Evolutionary conservation across 2,113 vertebrate genomes (phyloP).

Genomic region (Melanerpes formicivorus): DNA sequence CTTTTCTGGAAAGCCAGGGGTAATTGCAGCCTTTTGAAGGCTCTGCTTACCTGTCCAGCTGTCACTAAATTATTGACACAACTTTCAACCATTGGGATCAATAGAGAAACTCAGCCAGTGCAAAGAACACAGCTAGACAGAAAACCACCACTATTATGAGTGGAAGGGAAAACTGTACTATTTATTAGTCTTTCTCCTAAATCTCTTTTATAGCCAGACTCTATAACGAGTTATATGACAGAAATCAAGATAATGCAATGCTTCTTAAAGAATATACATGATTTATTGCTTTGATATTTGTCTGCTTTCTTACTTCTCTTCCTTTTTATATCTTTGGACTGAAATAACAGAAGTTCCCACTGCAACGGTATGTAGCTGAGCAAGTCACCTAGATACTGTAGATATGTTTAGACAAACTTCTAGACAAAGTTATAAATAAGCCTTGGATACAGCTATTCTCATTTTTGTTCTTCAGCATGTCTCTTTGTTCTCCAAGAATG

Average conservation of each 20-base stretch:
- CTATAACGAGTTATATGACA: conserved; percentile 11
- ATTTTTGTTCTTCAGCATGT: conserved; percentile 61
- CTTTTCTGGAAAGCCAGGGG: background rate
- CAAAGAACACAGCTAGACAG: background rate
- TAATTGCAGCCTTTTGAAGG: background rate
- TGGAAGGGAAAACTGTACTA: background rate
- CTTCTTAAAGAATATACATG: background rate
- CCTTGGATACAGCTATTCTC: conserved; percentile 54
- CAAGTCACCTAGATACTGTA: conserved; percentile 61
- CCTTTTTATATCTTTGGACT: background rate
- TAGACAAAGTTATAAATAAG: conserved; percentile 64
- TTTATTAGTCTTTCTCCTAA: background rate
- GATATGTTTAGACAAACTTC: conserved; percentile 66
- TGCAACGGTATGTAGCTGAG: background rate
- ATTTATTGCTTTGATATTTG: conserved; percentile 21
- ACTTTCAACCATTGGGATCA: background rate
- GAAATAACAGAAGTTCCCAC: conserved; percentile 52
- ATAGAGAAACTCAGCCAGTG: background rate
- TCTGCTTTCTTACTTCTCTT: conserved; percentile 1
- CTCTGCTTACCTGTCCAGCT: background rate
- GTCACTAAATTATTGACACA: background rate
- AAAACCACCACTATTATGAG: background rate
- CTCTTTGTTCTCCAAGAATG: conserved; percentile 58
- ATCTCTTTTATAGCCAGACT: background rate
- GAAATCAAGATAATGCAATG: conserved; percentile 48